A percentile compares a stretch with the other conserved stretches of the same genome.
These are phyloP conservation scores for Nannobrachium achirus DNA, from an alignment of 2,113 vertebrate species.

Conservation along the genomic window DNA sequence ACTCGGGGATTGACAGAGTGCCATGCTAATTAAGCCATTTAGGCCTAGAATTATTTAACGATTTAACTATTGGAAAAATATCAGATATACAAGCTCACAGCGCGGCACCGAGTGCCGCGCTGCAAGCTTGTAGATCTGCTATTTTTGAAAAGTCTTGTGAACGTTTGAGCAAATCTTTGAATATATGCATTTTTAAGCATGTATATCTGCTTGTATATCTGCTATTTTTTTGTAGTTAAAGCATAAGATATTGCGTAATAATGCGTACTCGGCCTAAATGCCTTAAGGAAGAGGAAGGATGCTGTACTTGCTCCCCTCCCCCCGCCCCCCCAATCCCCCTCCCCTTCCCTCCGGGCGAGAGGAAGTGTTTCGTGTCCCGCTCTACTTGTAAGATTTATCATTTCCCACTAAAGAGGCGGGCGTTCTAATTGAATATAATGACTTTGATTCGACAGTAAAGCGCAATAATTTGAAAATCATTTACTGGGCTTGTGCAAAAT, in stretches of 20 bases:
- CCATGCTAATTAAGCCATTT: slow-evolving; percentile 66
- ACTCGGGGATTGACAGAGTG: slow-evolving; percentile 42
- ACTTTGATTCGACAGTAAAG: slow-evolving; percentile 35
- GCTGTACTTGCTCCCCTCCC: slow-evolving; percentile 29
- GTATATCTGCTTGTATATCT: too few relatives aligned
- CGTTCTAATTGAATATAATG: slow-evolving; percentile 46
- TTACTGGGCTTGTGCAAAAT: slow-evolving; percentile 9
- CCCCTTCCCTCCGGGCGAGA: background rate
- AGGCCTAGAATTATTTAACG: too few relatives aligned
- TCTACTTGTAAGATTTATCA: slow-evolving; percentile 26
- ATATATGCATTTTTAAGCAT: too few relatives aligned
- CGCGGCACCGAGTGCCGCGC: too few relatives aligned
- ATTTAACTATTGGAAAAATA: too few relatives aligned
- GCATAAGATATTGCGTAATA: too few relatives aligned
- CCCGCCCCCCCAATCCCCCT: background rate
- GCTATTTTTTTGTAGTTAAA: too few relatives aligned
- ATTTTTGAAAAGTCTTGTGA: too few relatives aligned
- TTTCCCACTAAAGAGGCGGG: slow-evolving; percentile 32
- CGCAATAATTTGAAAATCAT: slow-evolving; percentile 41
- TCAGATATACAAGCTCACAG: too few relatives aligned
- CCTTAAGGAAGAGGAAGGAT: slow-evolving; percentile 29
- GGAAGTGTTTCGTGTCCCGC: slow-evolving; percentile 6
- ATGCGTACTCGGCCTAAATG: too few relatives aligned
- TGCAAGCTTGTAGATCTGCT: too few relatives aligned
- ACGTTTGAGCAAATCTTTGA: too few relatives aligned